These are phyloP conservation scores for Ellobius talpinus DNA, from an alignment of 2,113 vertebrate species.

Conservation along the genomic window DNA sequence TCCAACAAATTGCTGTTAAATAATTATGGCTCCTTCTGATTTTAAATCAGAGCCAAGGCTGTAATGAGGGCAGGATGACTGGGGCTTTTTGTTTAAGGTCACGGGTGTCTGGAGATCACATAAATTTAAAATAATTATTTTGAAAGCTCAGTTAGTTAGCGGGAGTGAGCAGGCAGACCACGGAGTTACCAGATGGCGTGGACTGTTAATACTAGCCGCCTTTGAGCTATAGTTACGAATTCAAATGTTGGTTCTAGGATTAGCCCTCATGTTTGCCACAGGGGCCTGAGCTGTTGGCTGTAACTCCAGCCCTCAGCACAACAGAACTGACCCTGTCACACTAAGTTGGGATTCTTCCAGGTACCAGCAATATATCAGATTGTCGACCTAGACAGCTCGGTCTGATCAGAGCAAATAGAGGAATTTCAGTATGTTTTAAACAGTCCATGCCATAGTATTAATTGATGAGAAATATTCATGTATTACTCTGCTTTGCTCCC, in stretches of 20 bases:
- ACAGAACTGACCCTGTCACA: neutral
- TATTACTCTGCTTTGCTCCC: neutral
- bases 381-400: neutral
- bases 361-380: neutral
- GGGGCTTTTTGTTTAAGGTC: slow-evolving; percentile 5
- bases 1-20: neutral
- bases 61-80: neutral
- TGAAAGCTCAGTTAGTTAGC: slow-evolving; percentile 41
- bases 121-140: slow-evolving; percentile 56
- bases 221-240: neutral
- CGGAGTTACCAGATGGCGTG: slow-evolving; percentile 68
- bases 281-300: neutral
- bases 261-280: neutral
- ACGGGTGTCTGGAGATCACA: slow-evolving; percentile 1
- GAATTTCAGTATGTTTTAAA: neutral
- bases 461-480: neutral
- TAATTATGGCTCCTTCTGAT: neutral
- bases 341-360: neutral
- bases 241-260: slow-evolving; percentile 38
- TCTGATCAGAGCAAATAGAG: neutral
- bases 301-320: neutral
- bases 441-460: neutral
- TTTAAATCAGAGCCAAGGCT: slow-evolving; percentile 3
- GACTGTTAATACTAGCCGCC: slow-evolving; percentile 49
- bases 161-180: slow-evolving; percentile 51